phyloP scores from a whole-genome alignment of 2,888 invertebrate genomes.

The Leptinotarsa juncta region DNA sequence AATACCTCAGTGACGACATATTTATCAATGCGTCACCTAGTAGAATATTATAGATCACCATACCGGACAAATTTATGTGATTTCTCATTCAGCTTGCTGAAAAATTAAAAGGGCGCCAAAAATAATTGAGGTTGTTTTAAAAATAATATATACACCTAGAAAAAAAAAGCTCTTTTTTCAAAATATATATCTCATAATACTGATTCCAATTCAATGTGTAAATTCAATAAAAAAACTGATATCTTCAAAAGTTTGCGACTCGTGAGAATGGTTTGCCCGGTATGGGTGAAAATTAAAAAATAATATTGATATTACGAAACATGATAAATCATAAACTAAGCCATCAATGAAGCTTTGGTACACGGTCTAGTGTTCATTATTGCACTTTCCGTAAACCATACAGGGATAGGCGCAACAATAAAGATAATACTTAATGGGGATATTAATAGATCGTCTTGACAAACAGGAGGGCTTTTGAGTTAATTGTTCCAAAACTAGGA shows the following conservation, averaged over 20 bases:
- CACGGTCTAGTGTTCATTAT: slow-evolving; percentile 54
- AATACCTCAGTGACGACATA: slow-evolving; percentile 41
- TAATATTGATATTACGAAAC: slow-evolving; percentile 26
- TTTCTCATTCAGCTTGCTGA: background rate
- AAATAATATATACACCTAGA: no score
- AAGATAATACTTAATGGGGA: slow-evolving; percentile 13
- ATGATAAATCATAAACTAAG: slow-evolving; percentile 47
- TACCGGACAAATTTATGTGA: slow-evolving; percentile 15
- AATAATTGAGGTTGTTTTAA: no score
- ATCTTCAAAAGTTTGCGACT: no score
- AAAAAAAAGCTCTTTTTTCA: background rate
- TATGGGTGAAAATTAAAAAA: background rate
- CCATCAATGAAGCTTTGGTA: slow-evolving; percentile 50
- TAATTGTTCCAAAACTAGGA: no score
- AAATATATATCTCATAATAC: background rate
- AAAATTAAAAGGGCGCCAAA: no score
- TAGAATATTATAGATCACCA: slow-evolving; percentile 16
- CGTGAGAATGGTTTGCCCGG: background rate
- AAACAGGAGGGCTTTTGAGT: slow-evolving; percentile 1
- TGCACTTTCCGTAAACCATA: slow-evolving; percentile 52
- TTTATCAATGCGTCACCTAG: slow-evolving; percentile 27
- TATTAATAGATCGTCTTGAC: slow-evolving; percentile 2
- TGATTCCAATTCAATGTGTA: background rate
- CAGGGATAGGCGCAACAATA: slow-evolving; percentile 54
- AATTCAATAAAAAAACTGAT: background rate